A percentile compares a stretch with the other conserved stretches of the same genome.
These are phyloP conservation scores for Pycnonotus jocosus DNA, from an alignment of 2,113 vertebrate species.

Conservation along the genomic window DNA sequence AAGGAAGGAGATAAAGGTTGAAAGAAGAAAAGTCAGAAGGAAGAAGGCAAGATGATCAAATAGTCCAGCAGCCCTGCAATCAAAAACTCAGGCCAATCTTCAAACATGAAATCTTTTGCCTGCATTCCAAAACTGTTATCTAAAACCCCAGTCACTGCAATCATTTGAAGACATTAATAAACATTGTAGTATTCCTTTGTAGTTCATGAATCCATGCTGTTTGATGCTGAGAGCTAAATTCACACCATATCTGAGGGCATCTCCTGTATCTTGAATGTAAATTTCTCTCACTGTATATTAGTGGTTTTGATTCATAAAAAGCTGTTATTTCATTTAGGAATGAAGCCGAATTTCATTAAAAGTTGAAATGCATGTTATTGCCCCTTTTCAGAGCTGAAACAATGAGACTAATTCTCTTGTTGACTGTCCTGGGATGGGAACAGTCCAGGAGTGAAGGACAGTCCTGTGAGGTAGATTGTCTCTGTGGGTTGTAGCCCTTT, in stretches of 20 bases:
- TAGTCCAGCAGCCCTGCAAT: background rate
- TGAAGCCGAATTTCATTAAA: background rate
- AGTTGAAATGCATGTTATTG: background rate
- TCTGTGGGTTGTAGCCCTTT: rapidly evolving
- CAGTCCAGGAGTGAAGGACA: background rate
- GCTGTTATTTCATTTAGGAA: background rate
- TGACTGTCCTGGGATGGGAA: background rate
- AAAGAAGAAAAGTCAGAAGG: no score
- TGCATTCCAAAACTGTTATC: background rate
- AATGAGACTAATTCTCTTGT: background rate
- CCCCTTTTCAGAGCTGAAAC: background rate
- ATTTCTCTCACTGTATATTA: background rate
- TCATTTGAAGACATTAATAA: background rate
- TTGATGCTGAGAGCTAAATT: background rate
- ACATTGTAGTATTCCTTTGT: background rate
- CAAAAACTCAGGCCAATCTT: background rate
- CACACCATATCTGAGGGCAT: background rate
- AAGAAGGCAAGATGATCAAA: background rate
- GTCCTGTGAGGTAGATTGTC: background rate
- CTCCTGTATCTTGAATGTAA: background rate
- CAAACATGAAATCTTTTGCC: background rate
- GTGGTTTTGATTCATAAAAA: background rate
- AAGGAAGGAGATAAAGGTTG: background rate
- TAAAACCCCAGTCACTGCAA: background rate
- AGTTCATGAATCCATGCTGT: background rate